Base-by-base conservation (phyloP, 2,797 vertebrate species). In the Spondyliosoma cantharus region DNA sequence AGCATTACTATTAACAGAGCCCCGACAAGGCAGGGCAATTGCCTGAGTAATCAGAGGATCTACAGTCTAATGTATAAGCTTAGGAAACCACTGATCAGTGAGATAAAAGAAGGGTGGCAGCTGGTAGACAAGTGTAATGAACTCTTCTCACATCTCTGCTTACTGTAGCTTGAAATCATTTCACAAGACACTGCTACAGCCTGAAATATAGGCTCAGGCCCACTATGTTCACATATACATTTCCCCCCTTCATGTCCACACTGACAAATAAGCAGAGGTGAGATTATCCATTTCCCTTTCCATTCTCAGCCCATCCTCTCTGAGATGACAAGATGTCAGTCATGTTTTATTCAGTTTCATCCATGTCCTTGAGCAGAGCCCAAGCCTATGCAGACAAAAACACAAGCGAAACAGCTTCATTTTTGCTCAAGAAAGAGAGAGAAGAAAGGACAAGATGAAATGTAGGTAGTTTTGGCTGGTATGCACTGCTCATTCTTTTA, bases 271-370 rank as follows among this genome's bases (percentile, higher is more conserved):
- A 76, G 78, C 65, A 84, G 72, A 86, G 76, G 84, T 88, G 82
- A 86, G 78, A 83, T 86, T 90, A 80, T 81, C 76, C 24, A 50
- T 92, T 86, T 90, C 82, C 75, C 58, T 78, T 76, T 42, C 20
- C 22, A 59, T 80, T 85, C 85, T 86, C 80, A 78, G 67, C 74
- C 64, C 25, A 7, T 84, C 65, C 70, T 86, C 79, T 87, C 68
- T 3, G 37, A 74, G 81, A 82, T 78, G 85, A 91, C 88, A 88
- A 77, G 72, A 86, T 82, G 89, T 82, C 89, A 79, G 84, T 83
- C 83, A 89, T 89, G 81, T 91, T 93, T 93, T 92, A 92, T 92
- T 91, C 89, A 90, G 86, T 80, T 86, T 76, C 50, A 82, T 85
- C 84, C 73, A 59, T 76, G 83, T 92, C 88, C 87, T 90, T 84